These are phyloP conservation scores for Chironomus tepperi DNA, from an alignment of 1,140 invertebrate species.

Conservation along the genomic window DNA sequence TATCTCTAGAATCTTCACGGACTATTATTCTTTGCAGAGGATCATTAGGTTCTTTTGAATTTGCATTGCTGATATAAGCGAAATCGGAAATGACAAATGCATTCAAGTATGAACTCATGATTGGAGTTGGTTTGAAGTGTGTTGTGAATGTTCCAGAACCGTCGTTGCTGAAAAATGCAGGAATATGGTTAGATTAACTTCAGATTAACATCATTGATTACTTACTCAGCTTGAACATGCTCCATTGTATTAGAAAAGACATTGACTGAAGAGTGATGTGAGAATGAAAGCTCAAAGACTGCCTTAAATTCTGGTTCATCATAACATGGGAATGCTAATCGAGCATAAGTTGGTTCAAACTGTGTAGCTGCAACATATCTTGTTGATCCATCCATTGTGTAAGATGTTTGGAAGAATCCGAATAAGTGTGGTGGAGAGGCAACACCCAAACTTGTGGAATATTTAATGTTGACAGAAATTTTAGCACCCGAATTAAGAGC, in stretches of 20 bases:
- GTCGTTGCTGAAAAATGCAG: background rate
- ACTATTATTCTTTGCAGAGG: background rate
- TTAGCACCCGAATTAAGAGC: background rate
- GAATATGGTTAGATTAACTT: too few species aligned
- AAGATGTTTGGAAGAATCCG: background rate
- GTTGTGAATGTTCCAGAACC: constrained; percentile 30
- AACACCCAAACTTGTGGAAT: background rate
- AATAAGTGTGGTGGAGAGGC: too few species aligned
- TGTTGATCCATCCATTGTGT: background rate
- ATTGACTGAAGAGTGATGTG: constrained; percentile 46
- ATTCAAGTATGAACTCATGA: constrained; percentile 67
- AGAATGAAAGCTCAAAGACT: constrained; percentile 56
- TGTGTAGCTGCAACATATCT: constrained; percentile 59
- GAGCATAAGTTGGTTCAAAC: constrained; percentile 68
- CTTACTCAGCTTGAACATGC: background rate
- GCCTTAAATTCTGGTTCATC: constrained; percentile 81
- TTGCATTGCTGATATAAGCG: background rate
- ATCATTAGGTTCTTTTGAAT: background rate
- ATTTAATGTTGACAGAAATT: background rate
- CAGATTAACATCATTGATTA: background rate
- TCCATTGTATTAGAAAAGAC: constrained; percentile 62
- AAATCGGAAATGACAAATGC: constrained; percentile 58
- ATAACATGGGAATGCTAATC: constrained; percentile 78
- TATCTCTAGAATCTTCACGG: background rate
- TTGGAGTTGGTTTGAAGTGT: constrained; percentile 46